Percentiles rank a stretch among this genome's conserved stretches.
phyloP scores from a whole-genome alignment of 2,113 vertebrate genomes.

The Carassius carassius region DNA sequence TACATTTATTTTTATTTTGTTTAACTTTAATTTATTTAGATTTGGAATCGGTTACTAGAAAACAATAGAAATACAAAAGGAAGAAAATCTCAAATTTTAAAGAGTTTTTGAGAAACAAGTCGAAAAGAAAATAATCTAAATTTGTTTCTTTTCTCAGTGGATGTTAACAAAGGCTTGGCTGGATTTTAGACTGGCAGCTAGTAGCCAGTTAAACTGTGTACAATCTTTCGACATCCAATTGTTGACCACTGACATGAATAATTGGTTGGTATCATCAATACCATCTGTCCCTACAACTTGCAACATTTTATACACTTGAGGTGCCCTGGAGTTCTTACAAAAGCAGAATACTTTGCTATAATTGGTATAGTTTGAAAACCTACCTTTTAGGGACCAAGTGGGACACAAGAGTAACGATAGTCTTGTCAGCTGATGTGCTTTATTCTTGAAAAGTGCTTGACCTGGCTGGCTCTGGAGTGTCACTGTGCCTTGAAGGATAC shows the following conservation, averaged over 20 bases:
- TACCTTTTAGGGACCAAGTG: constrained; percentile 50
- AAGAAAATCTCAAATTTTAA: neutral
- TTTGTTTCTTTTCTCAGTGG: neutral
- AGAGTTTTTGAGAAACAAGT: neutral
- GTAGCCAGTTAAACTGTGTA: constrained; percentile 5
- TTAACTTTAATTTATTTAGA: neutral
- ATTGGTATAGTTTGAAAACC: constrained; percentile 59
- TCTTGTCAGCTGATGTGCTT: constrained; percentile 60
- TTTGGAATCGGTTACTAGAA: neutral
- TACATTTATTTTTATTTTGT: too few species aligned
- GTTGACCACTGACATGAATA: constrained; percentile 66
- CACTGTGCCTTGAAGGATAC: constrained; percentile 63
- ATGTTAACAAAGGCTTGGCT: neutral
- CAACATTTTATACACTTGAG: constrained; percentile 51
- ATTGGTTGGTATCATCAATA: constrained; percentile 67
- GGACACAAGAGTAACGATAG: constrained; percentile 65
- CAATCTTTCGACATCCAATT: constrained; percentile 59
- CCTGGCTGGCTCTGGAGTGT: constrained; percentile 62
- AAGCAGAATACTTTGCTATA: constrained; percentile 53
- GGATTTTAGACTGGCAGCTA: neutral
- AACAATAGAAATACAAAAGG: neutral
- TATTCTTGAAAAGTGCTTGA: constrained; percentile 68
- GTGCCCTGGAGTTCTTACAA: constrained; percentile 50
- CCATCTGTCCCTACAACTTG: constrained; percentile 55
- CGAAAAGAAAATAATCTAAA: neutral